Evolutionary conservation across 2,113 vertebrate species (phyloP), one percentile per base, ranked within the genome.

Genomic region (Lamprotornis superbus): DNA sequence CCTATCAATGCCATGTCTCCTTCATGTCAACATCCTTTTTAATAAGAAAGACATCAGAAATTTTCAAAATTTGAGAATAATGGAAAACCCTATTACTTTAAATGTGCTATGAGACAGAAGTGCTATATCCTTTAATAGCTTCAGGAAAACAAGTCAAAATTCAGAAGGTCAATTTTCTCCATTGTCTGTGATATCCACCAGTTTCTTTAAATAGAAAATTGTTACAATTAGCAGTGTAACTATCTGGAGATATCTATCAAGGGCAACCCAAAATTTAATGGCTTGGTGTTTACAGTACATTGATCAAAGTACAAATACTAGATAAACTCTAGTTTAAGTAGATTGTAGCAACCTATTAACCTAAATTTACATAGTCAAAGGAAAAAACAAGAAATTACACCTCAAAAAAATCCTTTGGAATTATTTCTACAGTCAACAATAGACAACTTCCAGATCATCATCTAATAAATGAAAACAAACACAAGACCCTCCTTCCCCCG

Each of bases 401-500:
- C 46, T n/a, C 7, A 2, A 47, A 53, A 52, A 42, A 63, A 28
- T n/a, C 25, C 24, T 63, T 44, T 61, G 46, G 5, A 76, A 86
- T 55, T 17, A 70, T 44, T 44, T 80, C 47, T 25, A 23, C 8
- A 35, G 25, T 30, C 35, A 70, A 31, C 22, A 22, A 79, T 0
- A 63, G 60, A 40, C n/a, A 85, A 31, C 15, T 91, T 81, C 13
- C 33, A 71, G 49, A 61, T 52, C 55, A 39, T 19, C 67, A 71
- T 9, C 19, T 50, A 71, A 74, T 30, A 37, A 65, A 73, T 39
- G 10, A 42, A 85, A 93, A 68, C 7, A 95, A 60, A 33, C 4
- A 46, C 30, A 63, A 55, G 0, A 5, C 55, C 15, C 37, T n/a
- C 31, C 49, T 44, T 15, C 7, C 37, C 4, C 4, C 17, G 3